phyloP scores from a whole-genome alignment of 2,797 vertebrate species.

The Eidolon dupreanum region DNA sequence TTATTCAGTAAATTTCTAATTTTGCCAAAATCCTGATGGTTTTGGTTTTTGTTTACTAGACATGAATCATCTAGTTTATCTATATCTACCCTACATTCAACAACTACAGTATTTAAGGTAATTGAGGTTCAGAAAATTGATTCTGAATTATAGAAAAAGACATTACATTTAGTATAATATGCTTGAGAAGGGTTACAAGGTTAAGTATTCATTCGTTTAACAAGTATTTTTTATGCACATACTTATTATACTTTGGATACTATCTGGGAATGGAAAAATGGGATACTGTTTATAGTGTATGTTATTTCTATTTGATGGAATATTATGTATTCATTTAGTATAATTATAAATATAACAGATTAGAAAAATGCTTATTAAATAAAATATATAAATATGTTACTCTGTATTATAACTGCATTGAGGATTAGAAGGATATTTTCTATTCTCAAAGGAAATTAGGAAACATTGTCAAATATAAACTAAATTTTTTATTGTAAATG shows the following conservation, averaged over 20 bases:
- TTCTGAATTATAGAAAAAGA: slow-evolving; percentile 14
- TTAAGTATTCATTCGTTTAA: slow-evolving; percentile 30
- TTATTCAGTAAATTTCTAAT: background rate
- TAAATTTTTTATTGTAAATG: slow-evolving; percentile 2
- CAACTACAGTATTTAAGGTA: background rate
- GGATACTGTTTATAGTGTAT: background rate
- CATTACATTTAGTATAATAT: background rate
- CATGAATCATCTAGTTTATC: background rate
- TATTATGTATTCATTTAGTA: background rate
- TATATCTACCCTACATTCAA: background rate
- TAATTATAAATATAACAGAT: background rate
- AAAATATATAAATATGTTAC: background rate
- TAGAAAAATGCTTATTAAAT: slow-evolving; percentile 21
- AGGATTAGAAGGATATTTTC: slow-evolving; percentile 25
- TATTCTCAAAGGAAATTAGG: background rate
- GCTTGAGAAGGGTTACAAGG: background rate
- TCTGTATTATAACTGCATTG: background rate
- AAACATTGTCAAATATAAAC: slow-evolving; percentile 9
- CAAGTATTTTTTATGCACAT: slow-evolving; percentile 15
- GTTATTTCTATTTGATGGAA: background rate
- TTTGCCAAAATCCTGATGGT: background rate
- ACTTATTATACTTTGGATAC: background rate
- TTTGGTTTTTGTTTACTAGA: background rate
- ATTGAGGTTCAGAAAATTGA: slow-evolving; percentile 3
- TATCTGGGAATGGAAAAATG: slow-evolving; percentile 18